phyloP scores from a whole-genome alignment of 2,113 vertebrate species.

The Orycteropus afer region DNA sequence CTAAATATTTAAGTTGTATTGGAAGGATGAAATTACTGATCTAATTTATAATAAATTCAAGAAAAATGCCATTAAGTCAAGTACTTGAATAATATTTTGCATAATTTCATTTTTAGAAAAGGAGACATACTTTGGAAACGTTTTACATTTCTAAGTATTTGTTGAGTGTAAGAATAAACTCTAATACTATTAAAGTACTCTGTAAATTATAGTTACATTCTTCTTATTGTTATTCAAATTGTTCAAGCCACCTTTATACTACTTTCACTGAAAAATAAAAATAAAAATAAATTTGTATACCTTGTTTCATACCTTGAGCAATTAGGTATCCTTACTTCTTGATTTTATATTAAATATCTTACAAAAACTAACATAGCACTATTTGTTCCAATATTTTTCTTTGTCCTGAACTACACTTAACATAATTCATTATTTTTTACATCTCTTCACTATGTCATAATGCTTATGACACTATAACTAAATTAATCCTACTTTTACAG shows the following conservation, averaged over 20 bases:
- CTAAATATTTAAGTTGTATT: neutral
- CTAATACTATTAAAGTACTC: neutral
- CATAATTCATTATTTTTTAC: neutral
- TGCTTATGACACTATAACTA: neutral
- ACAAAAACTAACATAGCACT: neutral
- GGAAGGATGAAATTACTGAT: neutral
- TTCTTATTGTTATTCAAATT: neutral
- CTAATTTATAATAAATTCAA: neutral
- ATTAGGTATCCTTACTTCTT: neutral
- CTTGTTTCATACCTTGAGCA: neutral
- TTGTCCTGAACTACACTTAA: neutral
- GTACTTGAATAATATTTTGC: neutral
- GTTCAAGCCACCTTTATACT: neutral
- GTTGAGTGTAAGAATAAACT: neutral
- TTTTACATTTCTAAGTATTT: neutral
- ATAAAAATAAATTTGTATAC: neutral
- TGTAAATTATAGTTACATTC: neutral
- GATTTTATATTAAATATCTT: neutral
- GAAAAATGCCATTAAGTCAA: neutral
- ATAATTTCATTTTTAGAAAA: neutral
- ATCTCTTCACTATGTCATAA: neutral
- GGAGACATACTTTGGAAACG: neutral
- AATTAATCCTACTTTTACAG: neutral
- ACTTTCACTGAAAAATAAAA: neutral
- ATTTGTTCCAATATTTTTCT: neutral